Evolutionary conservation across 2,888 invertebrate species (phyloP).

Genomic region (Ochlodes sylvanus): DNA sequence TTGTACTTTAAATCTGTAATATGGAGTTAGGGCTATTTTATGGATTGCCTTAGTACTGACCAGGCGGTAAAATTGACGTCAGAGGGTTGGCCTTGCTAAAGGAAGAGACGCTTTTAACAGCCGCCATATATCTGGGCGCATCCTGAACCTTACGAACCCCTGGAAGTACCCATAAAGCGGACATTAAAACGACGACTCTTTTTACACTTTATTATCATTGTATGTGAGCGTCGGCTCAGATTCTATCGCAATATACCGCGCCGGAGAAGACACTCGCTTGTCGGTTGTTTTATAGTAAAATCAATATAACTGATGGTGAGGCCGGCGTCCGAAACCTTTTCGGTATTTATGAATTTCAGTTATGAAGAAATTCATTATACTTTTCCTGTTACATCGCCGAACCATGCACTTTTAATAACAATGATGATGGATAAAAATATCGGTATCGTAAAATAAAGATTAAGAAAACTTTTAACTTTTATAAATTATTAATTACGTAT

Average conservation of each 20-base stretch:
- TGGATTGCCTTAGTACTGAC: slow-evolving; percentile 49
- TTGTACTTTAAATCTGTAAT: slow-evolving; percentile 6
- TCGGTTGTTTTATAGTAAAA: slow-evolving; percentile 77
- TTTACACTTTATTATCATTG: slow-evolving; percentile 85
- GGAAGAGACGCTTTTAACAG: slow-evolving; percentile 68
- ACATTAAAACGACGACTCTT: slow-evolving; percentile 83
- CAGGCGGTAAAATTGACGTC: slow-evolving; percentile 54
- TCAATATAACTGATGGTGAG: slow-evolving; percentile 77
- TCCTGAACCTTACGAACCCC: slow-evolving; percentile 73
- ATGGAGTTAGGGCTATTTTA: slow-evolving; percentile 46
- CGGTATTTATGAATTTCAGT: slow-evolving; percentile 69
- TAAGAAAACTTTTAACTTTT: too few species aligned
- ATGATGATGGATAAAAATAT: too few species aligned
- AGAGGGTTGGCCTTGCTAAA: slow-evolving; percentile 61
- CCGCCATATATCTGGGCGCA: slow-evolving; percentile 70
- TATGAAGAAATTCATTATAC: not conserved
- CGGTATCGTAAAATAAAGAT: too few species aligned
- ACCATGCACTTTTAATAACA: not conserved
- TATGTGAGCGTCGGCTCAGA: slow-evolving; percentile 82
- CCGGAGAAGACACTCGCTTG: slow-evolving; percentile 67
- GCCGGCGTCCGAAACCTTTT: slow-evolving; percentile 65
- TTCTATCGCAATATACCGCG: slow-evolving; percentile 77
- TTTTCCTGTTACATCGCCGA: not conserved
- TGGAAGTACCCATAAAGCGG: slow-evolving; percentile 81
- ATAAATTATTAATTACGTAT: too few species aligned